A percentile compares a stretch with the other conserved stretches of the same genome.
Evolutionary conservation across 2,113 vertebrate species (phyloP).

Genomic region (Mirounga angustirostris): DNA sequence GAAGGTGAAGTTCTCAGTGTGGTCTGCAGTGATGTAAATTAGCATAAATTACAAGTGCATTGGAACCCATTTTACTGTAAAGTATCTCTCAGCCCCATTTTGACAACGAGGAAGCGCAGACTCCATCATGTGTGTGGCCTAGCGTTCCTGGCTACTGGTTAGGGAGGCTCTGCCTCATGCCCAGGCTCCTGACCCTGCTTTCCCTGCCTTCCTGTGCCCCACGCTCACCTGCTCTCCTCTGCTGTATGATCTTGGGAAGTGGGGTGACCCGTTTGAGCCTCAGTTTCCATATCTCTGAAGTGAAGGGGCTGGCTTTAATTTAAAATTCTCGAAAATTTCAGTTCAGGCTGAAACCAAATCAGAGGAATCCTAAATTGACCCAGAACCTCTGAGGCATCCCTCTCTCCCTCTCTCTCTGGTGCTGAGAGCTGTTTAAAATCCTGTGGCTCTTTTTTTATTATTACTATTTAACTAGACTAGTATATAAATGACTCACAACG

Average conservation of each 20-base stretch:
- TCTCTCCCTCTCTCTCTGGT: neutral
- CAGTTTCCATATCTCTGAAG: neutral
- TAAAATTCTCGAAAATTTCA: neutral
- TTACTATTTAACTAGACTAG: neutral
- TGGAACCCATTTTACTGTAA: neutral
- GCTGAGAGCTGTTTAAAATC: neutral
- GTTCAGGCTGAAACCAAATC: neutral
- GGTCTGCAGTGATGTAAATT: neutral
- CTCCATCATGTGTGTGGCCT: neutral
- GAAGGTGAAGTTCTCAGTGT: neutral
- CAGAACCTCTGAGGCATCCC: neutral
- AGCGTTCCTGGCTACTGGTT: neutral
- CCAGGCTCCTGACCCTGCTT: neutral
- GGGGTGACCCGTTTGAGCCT: neutral
- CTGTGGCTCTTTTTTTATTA: neutral
- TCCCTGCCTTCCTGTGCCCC: neutral
- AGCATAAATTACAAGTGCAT: neutral
- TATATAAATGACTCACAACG: neutral
- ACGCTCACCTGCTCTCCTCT: rapidly evolving
- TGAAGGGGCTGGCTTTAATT: neutral
- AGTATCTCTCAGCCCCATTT: neutral
- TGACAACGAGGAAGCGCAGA: neutral
- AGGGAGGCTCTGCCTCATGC: neutral
- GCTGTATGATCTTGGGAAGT: too few species aligned
- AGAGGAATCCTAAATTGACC: neutral